Base-by-base conservation (phyloP, 2,888 invertebrate species). In the Hermodice carunculata region DNA sequence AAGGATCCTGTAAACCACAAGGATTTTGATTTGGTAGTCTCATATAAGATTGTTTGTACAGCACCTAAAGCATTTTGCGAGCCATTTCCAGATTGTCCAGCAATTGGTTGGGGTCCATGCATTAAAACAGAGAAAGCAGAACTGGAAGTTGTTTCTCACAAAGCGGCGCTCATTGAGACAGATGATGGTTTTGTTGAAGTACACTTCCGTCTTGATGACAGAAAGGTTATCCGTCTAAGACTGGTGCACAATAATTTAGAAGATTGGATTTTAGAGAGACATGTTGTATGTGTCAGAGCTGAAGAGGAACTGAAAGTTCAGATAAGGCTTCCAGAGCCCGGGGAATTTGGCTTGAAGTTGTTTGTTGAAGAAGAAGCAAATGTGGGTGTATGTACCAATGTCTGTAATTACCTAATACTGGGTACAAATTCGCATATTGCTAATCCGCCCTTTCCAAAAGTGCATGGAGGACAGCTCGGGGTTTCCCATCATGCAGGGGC, bases 31-130 rank as follows among this genome's bases (percentile, higher is more conserved):
- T 67, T 83, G 53, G 76, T 78, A 8, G 82, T 81, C 64, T 79
- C 83, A 19, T 84, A 84, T 69, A 69, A 83, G 19, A 79, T 84
- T 29, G 67, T 74, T 37, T 82, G 83, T 65, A 66, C 73, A 2
- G 66, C 74, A 28, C 70, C 80, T 5, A 76, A 78, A 63, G 70
- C 73, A 44, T 75, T 78, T 52, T 78, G 79, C 62, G 60, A 79
- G 42, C 81, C 81, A 1, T 62, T 83, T 57, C 83, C 83, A 1
- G 83, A 81, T 66, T 74, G 76, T 42, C 83, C 83, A 4, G 79
- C 80, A 0, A 75, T 84, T 34, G 83, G 83, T 14, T 83, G 82
- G 83, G 82, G 83, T 28, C 81, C 81, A 1, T 79, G 79, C 5
- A 70, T 69, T 5, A 79, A 80, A 51, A 76, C 78, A 8, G 74